Base-by-base conservation (phyloP, 2,888 invertebrate species). In the Alloplasta piceator region DNA sequence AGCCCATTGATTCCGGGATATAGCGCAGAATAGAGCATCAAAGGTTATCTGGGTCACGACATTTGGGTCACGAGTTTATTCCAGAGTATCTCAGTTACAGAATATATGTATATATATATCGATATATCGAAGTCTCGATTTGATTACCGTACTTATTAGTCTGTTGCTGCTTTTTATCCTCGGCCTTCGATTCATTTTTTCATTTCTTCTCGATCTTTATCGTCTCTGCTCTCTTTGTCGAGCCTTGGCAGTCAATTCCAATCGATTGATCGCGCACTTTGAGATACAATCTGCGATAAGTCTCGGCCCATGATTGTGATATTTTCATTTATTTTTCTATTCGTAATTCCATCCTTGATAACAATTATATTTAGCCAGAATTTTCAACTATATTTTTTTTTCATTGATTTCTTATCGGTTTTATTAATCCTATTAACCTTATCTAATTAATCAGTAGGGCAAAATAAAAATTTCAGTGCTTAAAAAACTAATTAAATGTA, bases 1-100 rank as follows among this genome's bases (percentile, higher is more conserved):
- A 39, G 55, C 46, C 80, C 80, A 76, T 76, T 76, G 80, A 80
- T 67, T 80, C 76, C 67, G n/a, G 67, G 60, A 76, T 72, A 61
- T 67, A 67, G 77, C 41, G 48, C 50, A 58, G 70, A 70, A 79
- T 58, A 74, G 67, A 67, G 67, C 14, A 61, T 16, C 48, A 39
- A 58, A 36, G 72, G 75, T 70, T 50, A 80, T 75, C 75, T 67
- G 48, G 80, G 80, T 76, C 76, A 39, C 36, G 36, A 36, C 39
- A 80, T 80, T 76, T 80, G 16, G 71, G 76, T 80, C 76, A 67
- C 67, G 72, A 66, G 72, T 70, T 74, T 79, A 74, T 74, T 76
- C 67, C 58, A 46, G 61, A 43, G 14, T 36, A 14, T 16, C 48
- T 66, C 60, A 5, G 16, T 58, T 60, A 16, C 4, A 16, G 43